phyloP scores from a whole-genome alignment of 2,797 vertebrate species.

The Phrynocephalus vlangalii region DNA sequence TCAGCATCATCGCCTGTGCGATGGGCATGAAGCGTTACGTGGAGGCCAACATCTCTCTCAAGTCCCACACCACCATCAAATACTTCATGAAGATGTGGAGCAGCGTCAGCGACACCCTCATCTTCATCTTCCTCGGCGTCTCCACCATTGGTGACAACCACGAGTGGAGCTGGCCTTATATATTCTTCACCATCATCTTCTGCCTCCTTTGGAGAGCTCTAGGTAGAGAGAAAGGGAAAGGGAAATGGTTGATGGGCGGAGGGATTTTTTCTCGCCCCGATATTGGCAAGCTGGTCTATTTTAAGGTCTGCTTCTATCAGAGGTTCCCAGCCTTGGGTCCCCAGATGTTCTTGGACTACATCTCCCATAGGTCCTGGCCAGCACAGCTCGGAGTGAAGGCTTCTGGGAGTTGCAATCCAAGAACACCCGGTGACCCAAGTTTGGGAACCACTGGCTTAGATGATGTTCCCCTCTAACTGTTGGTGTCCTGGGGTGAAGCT shows the following conservation, averaged over 20 bases:
- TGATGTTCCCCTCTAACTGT: too few relatives aligned
- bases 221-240: constrained; percentile 56
- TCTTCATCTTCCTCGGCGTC: constrained; percentile 79
- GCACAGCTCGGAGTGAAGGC: too few relatives aligned
- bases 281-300: too few relatives aligned
- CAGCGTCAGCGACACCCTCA: constrained; percentile 77
- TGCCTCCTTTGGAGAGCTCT: constrained; percentile 75
- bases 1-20: constrained; percentile 84
- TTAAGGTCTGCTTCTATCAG: too few relatives aligned
- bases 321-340: too few relatives aligned
- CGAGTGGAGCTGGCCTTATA: constrained; percentile 77
- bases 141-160: constrained; percentile 77
- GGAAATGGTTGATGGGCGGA: neutral
- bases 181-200: constrained; percentile 77
- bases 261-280: too few relatives aligned
- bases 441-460: too few relatives aligned
- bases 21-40: constrained; percentile 88
- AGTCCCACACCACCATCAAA: constrained; percentile 77
- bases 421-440: too few relatives aligned
- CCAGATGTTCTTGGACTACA: too few relatives aligned
- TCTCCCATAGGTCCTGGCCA: too few relatives aligned
- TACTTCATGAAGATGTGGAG: constrained; percentile 82
- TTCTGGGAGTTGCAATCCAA: too few relatives aligned
- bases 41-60: constrained; percentile 83
- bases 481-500: too few relatives aligned